Evolutionary conservation across 2,113 vertebrate species (phyloP).

Genomic region (Passer domesticus): DNA sequence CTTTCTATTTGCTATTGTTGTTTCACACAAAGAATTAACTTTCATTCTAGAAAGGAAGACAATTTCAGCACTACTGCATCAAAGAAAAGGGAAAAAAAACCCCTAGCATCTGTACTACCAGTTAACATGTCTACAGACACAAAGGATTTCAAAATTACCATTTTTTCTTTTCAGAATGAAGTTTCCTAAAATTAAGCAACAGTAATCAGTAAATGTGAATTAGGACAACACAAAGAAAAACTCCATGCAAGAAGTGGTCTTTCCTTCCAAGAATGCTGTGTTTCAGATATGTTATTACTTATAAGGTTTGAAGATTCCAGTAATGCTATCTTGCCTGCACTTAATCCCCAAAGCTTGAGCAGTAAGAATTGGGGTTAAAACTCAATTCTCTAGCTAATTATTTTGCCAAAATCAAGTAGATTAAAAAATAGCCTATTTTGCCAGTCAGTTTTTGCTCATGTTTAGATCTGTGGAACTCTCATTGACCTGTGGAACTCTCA

Average conservation of each 20-base stretch:
- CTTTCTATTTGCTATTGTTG: slow-evolving; percentile 54
- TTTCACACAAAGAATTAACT: slow-evolving; percentile 50
- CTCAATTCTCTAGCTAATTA: background rate
- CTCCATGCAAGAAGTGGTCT: background rate
- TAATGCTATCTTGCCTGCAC: background rate
- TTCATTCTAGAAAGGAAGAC: slow-evolving; percentile 39
- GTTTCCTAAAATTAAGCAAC: slow-evolving; percentile 9
- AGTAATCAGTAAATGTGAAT: slow-evolving; percentile 15
- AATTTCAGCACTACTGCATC: slow-evolving; percentile 26
- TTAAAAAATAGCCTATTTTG: background rate
- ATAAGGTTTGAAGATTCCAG: background rate
- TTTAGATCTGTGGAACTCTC: background rate
- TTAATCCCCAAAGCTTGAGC: background rate
- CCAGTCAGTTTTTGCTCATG: background rate
- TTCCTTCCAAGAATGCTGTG: background rate
- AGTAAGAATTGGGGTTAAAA: background rate
- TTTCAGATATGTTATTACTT: background rate
- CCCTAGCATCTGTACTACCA: background rate
- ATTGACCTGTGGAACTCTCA: background rate
- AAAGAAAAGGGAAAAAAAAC: background rate
- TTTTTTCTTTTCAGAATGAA: background rate
- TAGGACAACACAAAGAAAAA: background rate
- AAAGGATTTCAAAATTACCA: slow-evolving; percentile 34
- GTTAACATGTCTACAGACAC: slow-evolving; percentile 28
- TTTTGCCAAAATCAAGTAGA: background rate